Evolutionary conservation across 2,888 invertebrate genomes (phyloP), one percentile per base, ranked within the genome.

Genomic region (Lydus trimaculatus): DNA sequence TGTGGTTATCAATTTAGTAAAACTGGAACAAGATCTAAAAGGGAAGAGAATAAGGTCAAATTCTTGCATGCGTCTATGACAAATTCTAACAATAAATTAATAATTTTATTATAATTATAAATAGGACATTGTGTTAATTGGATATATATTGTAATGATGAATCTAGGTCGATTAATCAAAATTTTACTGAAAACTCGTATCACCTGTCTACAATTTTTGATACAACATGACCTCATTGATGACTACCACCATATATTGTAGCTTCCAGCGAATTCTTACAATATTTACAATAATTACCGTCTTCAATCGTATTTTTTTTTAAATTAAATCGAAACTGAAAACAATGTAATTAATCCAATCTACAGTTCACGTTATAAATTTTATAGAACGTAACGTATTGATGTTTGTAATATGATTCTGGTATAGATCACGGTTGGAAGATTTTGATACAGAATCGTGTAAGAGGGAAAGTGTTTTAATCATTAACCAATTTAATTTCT

Each of bases 311-410:
- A 4, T 39, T n/a, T n/a, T n/a, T n/a, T n/a, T n/a, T n/a, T n/a
- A 15, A 58, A 64, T 33, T 36, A 58, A 67, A 67, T 61, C 48
- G 67, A 67, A 67, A 67, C 58, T 60, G 64, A 61, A 61, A 66
- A 56, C 52, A 56, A 20, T 61, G 56, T 66, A 60, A 64, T 67
- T 61, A 64, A 56, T 56, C 56, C 56, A 17, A 17, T n/a, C 0
- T 15, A 20, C n/a, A 43, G 8, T 64, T 58, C 48, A 63, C 59
- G 62, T 63, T 65, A 58, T 28, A 60, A 43, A 65, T 69, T 69
- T n/a, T 69, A 65, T 69, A 63, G 69, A 69, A 69, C 69, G 69
- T 65, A 69, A 69, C 69, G 68, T 58, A 25, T 61, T n/a, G 61
- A 15, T n/a, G 15, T 36, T 65, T 58, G 68, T 68, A 68, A 68